Percentiles rank a stretch among this genome's conserved stretches.
These are phyloP conservation scores for Lathamus discolor DNA, from an alignment of 2,113 vertebrate species.

Conservation along the genomic window DNA sequence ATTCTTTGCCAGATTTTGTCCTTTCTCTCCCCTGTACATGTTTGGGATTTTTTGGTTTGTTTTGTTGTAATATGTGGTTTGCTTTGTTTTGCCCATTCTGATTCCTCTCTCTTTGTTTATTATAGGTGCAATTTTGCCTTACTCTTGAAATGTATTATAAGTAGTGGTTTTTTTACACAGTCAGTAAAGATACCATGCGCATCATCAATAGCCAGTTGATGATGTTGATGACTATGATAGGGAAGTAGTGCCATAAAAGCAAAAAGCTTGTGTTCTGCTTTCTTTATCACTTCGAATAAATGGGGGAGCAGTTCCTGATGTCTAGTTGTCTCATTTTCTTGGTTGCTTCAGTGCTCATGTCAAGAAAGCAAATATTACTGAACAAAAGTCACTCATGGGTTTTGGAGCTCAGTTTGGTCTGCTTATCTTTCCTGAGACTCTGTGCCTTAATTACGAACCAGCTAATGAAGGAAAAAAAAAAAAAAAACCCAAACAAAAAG, in stretches of 20 bases:
- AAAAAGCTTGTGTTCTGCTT: not conserved
- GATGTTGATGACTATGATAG: not conserved
- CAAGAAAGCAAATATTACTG: not conserved
- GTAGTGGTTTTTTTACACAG: not conserved
- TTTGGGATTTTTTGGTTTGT: not conserved
- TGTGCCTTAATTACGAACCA: not conserved
- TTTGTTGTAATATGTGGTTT: not conserved
- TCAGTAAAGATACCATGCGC: not conserved
- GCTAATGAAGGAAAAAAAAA: not conserved
- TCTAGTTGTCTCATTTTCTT: not conserved
- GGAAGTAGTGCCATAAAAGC: not conserved
- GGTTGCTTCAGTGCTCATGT: not conserved
- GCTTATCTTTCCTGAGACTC: not conserved
- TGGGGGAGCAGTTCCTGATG: not conserved
- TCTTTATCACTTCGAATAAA: not conserved
- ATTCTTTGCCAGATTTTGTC: not conserved
- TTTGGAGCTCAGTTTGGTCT: not conserved
- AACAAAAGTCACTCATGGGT: not conserved
- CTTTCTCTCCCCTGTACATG: not conserved
- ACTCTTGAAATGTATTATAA: not conserved
- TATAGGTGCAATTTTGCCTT: not conserved
- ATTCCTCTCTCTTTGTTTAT: not conserved
- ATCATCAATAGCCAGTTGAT: not conserved
- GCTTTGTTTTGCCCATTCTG: not conserved
- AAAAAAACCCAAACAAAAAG: not conserved